Evolutionary conservation across 2,113 vertebrate species (phyloP).

Genomic region (Eira barbara): DNA sequence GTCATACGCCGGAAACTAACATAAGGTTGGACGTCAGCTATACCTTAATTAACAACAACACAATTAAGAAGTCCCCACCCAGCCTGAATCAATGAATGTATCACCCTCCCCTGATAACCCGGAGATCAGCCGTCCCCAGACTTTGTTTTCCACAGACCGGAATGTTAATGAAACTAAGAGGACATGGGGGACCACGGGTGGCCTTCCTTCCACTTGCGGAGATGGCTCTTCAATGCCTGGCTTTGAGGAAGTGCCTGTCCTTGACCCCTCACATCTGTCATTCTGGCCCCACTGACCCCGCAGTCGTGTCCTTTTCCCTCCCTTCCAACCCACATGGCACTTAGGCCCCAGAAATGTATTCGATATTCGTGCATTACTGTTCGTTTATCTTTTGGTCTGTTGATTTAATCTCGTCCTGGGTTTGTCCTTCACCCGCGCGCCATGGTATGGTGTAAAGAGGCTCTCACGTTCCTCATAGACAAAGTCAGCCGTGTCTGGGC

Average conservation of each 20-base stretch:
- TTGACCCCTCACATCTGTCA: background rate
- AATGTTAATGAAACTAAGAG: background rate
- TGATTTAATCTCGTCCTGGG: slow-evolving; percentile 16
- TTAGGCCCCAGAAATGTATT: background rate
- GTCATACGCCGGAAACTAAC: background rate
- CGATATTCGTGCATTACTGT: background rate
- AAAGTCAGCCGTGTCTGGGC: background rate
- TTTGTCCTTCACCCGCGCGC: background rate
- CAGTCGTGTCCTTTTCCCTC: background rate
- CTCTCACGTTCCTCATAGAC: background rate
- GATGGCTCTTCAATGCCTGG: background rate
- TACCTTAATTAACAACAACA: background rate
- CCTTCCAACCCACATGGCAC: background rate
- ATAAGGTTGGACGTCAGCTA: background rate
- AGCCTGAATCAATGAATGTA: background rate
- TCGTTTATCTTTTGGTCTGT: background rate
- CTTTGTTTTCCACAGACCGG: background rate
- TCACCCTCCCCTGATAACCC: background rate
- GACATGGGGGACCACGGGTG: rapidly evolving
- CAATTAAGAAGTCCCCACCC: background rate
- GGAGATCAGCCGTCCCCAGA: background rate
- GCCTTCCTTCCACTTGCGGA: background rate
- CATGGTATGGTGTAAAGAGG: background rate
- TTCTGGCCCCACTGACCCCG: background rate
- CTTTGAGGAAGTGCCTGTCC: background rate